These are phyloP conservation scores for Petrophora chlorosata DNA, from an alignment of 2,888 invertebrate genomes.

Conservation along the genomic window DNA sequence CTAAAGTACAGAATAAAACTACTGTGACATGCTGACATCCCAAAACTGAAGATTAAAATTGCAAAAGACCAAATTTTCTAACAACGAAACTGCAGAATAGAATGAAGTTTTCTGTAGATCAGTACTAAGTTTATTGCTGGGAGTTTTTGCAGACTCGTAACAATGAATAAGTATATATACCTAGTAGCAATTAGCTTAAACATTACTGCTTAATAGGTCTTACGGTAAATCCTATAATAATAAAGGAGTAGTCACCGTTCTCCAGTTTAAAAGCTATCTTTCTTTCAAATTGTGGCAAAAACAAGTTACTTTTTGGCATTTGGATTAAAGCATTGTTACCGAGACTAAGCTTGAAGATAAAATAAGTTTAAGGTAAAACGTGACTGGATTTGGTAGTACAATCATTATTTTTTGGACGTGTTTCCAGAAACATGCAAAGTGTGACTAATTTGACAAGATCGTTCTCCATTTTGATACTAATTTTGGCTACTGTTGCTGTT, in stretches of 20 bases:
- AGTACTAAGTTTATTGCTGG: too few species aligned
- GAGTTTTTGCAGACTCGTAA: too few species aligned
- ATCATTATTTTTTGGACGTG: constrained; percentile 23
- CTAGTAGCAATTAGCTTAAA: too few species aligned
- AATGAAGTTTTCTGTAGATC: too few species aligned
- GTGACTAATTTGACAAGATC: constrained; percentile 24
- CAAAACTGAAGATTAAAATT: too few species aligned
- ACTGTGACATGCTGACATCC: too few species aligned
- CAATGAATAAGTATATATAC: too few species aligned
- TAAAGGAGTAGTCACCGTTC: constrained; percentile 4
- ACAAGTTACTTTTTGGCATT: constrained; percentile 33
- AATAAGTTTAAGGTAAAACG: constrained; percentile 38
- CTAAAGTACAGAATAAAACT: too few species aligned
- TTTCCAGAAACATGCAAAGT: constrained; percentile 29
- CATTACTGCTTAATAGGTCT: background rate
- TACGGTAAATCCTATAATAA: background rate
- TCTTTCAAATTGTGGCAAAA: constrained; percentile 19
- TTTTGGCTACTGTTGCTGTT: constrained; percentile 36
- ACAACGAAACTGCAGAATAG: too few species aligned
- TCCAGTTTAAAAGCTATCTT: constrained; percentile 1
- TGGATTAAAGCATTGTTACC: constrained; percentile 31
- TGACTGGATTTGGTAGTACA: constrained; percentile 43
- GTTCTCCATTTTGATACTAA: constrained; percentile 27
- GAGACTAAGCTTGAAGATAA: constrained; percentile 37
- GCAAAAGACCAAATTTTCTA: too few species aligned